Base-by-base conservation (phyloP, 2,797 vertebrate species). In the Cichlasoma orientale region DNA sequence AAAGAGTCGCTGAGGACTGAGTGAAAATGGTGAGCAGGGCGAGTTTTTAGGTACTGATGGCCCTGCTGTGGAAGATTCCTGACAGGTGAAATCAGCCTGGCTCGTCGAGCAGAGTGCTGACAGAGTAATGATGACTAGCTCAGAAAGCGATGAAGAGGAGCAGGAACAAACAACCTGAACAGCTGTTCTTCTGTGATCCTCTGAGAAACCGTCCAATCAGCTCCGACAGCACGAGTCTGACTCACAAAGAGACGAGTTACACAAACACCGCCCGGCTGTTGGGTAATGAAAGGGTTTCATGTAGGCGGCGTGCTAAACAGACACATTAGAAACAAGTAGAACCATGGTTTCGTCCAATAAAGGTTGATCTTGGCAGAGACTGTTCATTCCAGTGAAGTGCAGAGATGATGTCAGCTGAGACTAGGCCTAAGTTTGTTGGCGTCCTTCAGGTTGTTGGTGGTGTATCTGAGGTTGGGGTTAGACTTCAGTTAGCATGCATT, bases 311-410 rank as follows among this genome's bases (percentile, higher is more conserved):
- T 0, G 47, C 23, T 50, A 29, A 68, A 50, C 7, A 68, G 7
- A 68, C 16, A 29, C 41, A 50, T 50, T 11, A 29, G 41, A 68
- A 68, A 68, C 41, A 7, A 66, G 23, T 19, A 66, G 23, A 66
- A n/a, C 41, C 61, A 1, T 29, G 23, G 4, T 29, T 1, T 8
- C 0, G 1, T 0, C 41, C 18, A 68, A 3, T n/a, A 13, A 47
- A 68, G 41, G 23, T 41, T 50, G 47, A 50, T 0, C 25, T 50
- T 0, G 8, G 16, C 47, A 50, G 2, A 44, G 12, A 9, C 7
- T 12, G 29, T 16, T n/a, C 18, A 33, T 33, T 33, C 56, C 18
- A 58, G 1, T 31, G 56, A 56, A 10, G 55, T 56, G 55, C 55
- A 56, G 29, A 1, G 27, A 31, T 33, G 19, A 33, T 18, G 11